Conservation (phyloP, 2,113 vertebrate genomes). For the Laticauda colubrina region DNA sequence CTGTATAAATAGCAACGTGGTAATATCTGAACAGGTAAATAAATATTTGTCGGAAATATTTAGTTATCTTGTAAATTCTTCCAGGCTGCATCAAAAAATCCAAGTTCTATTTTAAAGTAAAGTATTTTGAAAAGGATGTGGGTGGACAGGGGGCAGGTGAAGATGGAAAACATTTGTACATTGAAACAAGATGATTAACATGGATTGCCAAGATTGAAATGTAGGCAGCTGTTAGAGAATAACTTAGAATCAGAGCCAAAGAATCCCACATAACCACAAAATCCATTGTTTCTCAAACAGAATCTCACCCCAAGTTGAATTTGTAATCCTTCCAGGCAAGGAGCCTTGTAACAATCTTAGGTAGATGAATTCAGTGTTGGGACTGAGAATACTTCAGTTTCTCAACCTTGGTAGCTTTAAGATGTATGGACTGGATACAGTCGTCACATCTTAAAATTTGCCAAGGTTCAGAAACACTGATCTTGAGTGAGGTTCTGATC, state of each 20-base stretch:
- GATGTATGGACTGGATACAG: not conserved
- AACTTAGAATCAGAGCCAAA: not conserved
- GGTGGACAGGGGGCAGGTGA: not conserved
- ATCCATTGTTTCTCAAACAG: not conserved
- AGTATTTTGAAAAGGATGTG: not conserved
- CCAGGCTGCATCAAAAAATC: not conserved
- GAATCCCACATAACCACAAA: not conserved
- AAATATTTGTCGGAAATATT: not conserved
- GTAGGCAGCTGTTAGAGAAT: not conserved
- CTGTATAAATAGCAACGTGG: not conserved
- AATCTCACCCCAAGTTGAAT: not conserved
- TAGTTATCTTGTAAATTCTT: not conserved
- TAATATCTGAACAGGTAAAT: not conserved
- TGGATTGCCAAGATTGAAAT: not conserved
- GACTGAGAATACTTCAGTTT: not conserved
- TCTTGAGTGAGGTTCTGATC: not conserved
- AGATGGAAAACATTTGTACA: not conserved
- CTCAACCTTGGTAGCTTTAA: not conserved
- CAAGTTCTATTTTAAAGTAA: conserved; percentile 4
- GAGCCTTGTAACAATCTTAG: not conserved
- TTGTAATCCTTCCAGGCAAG: not conserved
- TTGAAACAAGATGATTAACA: not conserved
- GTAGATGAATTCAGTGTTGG: not conserved
- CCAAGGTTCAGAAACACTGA: not conserved
- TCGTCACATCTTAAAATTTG: not conserved